Evolutionary conservation across 2,797 vertebrate genomes (phyloP).

Genomic region (Lacerta agilis): DNA sequence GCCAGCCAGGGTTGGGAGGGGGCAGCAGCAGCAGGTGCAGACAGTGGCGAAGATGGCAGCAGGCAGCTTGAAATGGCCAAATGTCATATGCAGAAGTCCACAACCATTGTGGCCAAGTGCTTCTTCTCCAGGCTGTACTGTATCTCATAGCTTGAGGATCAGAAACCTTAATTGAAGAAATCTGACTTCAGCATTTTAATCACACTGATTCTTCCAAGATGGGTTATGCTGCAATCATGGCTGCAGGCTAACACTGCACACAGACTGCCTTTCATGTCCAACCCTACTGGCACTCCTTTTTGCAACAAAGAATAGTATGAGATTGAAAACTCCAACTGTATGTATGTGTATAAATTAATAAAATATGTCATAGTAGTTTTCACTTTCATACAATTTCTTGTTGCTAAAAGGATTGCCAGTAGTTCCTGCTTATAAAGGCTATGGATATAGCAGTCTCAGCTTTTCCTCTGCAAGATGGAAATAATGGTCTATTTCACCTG

Average conservation of each 20-base stretch:
- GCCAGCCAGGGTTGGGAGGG: not conserved
- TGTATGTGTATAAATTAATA: too few species aligned
- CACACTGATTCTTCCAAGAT: not conserved
- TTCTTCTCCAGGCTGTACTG: not conserved
- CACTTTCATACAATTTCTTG: too few species aligned
- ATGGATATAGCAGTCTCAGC: too few species aligned
- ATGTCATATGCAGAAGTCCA: not conserved
- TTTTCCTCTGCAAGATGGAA: too few species aligned
- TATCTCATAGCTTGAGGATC: not conserved
- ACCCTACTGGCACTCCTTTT: not conserved
- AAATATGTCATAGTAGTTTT: too few species aligned
- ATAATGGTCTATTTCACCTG: too few species aligned
- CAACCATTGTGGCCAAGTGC: not conserved
- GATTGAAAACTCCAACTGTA: not conserved
- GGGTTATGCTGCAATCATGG: conserved; percentile 20
- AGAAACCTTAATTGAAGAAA: not conserved
- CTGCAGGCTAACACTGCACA: not conserved
- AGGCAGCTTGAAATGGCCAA: conserved; percentile 13
- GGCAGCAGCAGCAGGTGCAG: not conserved
- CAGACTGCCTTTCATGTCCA: not conserved
- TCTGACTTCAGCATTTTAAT: not conserved
- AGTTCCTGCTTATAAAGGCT: too few species aligned
- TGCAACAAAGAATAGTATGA: not conserved
- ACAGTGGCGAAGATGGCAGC: conserved; percentile 2
- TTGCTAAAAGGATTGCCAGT: too few species aligned